Evolutionary conservation across 2,113 vertebrate genomes (phyloP).

Genomic region (Artemisiospiza belli): DNA sequence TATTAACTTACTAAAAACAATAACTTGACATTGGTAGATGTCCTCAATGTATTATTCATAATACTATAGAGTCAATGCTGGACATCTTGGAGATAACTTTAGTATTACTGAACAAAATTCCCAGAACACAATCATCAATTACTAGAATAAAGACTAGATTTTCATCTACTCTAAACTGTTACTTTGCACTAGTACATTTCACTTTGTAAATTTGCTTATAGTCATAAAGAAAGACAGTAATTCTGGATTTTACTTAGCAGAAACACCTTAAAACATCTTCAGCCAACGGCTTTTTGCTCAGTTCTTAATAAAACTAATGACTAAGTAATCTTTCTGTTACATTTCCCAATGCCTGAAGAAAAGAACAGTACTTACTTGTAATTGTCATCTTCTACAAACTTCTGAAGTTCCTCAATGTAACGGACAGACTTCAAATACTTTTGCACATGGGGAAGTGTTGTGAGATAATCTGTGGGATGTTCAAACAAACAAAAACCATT

Average conservation of each 20-base stretch:
- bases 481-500: not conserved
- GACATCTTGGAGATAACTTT: not conserved
- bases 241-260: not conserved
- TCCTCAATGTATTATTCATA: not conserved
- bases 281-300: not conserved
- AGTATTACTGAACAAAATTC: not conserved
- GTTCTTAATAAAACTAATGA: not conserved
- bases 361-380: constrained; percentile 85
- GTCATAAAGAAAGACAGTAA: not conserved
- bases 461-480: constrained; percentile 82
- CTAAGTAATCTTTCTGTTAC: not conserved
- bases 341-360: not conserved
- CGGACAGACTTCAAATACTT: constrained; percentile 94
- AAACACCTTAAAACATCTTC: not conserved
- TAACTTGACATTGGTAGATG: not conserved
- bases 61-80: not conserved
- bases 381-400: constrained; percentile 96
- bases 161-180: not conserved
- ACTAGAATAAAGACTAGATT: not conserved
- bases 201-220: not conserved
- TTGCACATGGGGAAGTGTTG: constrained; percentile 89
- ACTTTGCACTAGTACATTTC: not conserved
- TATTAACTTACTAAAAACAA: not conserved
- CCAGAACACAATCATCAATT: not conserved
- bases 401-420: constrained; percentile 96